phyloP scores from a whole-genome alignment of 2,888 invertebrate genomes.

The Agrotis segetum region DNA sequence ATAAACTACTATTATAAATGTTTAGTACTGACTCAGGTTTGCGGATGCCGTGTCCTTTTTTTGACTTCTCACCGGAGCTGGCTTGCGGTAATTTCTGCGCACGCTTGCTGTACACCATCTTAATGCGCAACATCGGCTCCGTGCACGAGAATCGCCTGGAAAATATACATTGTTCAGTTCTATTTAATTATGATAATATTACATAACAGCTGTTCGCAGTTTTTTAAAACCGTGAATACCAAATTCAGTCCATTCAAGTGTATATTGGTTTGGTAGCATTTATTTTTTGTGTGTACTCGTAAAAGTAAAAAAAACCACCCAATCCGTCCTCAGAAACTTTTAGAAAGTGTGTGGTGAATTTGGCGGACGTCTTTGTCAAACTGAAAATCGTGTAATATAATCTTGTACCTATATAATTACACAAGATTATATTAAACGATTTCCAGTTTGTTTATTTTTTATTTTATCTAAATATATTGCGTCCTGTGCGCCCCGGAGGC shows the following conservation, averaged over 20 bases:
- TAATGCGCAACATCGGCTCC: conserved; percentile 91
- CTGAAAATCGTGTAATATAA: neutral
- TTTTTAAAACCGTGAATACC: neutral
- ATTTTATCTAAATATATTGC: too few species aligned
- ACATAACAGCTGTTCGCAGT: neutral
- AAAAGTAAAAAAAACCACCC: too few species aligned
- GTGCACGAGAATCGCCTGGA: conserved; percentile 87
- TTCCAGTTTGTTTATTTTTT: too few species aligned
- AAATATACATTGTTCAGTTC: conserved; percentile 3
- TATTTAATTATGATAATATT: neutral
- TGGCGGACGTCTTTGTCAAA: neutral
- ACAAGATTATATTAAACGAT: too few species aligned
- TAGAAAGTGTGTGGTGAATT: neutral
- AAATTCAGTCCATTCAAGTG: neutral
- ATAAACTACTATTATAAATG: too few species aligned
- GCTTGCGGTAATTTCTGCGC: conserved; percentile 56
- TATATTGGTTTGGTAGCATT: neutral
- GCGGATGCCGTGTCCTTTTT: conserved; percentile 62
- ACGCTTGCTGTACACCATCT: conserved; percentile 89
- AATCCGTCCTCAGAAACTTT: too few species aligned
- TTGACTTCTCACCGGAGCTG: conserved; percentile 8
- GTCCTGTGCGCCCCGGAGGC: neutral
- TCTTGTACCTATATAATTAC: too few species aligned
- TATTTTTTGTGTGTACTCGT: neutral
- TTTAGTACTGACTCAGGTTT: conserved; percentile 71